phyloP scores from a whole-genome alignment of 2,113 vertebrate genomes.

The Pipa parva region DNA sequence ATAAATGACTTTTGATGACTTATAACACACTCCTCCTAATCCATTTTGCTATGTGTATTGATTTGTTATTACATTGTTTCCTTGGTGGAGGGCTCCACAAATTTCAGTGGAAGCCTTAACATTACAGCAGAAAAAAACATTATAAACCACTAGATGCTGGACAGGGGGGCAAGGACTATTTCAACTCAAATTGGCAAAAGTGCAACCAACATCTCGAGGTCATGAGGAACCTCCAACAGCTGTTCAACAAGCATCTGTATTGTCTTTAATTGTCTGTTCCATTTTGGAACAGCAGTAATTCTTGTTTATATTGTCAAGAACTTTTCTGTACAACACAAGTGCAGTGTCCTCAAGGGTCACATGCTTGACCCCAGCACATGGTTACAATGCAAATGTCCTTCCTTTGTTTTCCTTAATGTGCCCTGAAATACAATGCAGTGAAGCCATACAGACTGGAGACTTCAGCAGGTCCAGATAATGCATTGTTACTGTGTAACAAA shows the following conservation, averaged over 20 bases:
- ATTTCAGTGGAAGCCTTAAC: too few relatives aligned
- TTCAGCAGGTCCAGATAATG: slow-evolving; percentile 63
- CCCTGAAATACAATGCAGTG: slow-evolving; percentile 49
- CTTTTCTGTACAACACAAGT: slow-evolving; percentile 62
- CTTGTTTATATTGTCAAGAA: slow-evolving; percentile 76
- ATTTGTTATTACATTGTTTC: too few relatives aligned
- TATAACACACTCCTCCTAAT: too few relatives aligned
- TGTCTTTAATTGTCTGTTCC: slow-evolving; percentile 73
- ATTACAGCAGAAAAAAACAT: too few relatives aligned
- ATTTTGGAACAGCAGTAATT: slow-evolving; percentile 72
- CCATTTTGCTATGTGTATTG: too few relatives aligned
- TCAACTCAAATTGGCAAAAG: slow-evolving; percentile 51
- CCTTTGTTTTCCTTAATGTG: slow-evolving; percentile 73
- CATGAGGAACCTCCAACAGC: slow-evolving; percentile 67
- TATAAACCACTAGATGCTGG: too few relatives aligned
- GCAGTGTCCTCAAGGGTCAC: slow-evolving; percentile 70
- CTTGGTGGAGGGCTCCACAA: too few relatives aligned
- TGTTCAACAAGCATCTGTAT: slow-evolving; percentile 71
- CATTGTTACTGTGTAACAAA: slow-evolving; percentile 64
- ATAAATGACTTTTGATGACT: too few relatives aligned
- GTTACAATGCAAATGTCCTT: slow-evolving; percentile 67
- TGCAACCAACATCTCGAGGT: slow-evolving; percentile 58
- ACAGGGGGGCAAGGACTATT: slow-evolving; percentile 42
- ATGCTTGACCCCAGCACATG: slow-evolving; percentile 68
- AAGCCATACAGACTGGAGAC: slow-evolving; percentile 50